Conservation (phyloP, 2,113 vertebrate genomes). For the Pluvialis apricaria region DNA sequence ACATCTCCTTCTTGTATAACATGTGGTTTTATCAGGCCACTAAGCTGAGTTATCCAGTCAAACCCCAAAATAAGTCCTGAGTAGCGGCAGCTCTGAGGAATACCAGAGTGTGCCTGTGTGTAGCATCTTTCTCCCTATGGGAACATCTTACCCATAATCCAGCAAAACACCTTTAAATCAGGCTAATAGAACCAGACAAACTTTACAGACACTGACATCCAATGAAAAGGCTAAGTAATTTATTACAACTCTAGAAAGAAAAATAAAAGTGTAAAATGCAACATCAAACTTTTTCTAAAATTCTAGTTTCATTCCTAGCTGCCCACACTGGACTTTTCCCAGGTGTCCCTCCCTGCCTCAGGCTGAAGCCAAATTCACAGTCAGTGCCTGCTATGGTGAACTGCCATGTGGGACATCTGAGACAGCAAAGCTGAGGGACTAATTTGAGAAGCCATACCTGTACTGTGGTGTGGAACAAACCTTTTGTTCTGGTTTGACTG, state of each 20-base stretch:
- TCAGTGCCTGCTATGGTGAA: not conserved
- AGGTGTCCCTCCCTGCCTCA: not conserved
- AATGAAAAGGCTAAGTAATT: not conserved
- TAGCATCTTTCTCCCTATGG: not conserved
- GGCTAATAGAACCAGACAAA: not conserved
- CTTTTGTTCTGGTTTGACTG: not conserved
- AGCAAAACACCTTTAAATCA: not conserved
- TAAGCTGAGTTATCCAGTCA: not conserved
- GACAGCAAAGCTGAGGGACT: not conserved
- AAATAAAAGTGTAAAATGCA: not conserved
- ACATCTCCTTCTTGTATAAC: not conserved
- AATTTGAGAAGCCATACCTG: not conserved
- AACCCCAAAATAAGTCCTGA: not conserved
- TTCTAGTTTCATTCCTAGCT: not conserved
- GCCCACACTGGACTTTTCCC: not conserved
- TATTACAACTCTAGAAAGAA: not conserved
- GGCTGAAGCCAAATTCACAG: not conserved
- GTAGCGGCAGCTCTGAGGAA: not conserved
- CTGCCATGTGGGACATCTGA: not conserved
- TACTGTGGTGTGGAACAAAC: not conserved
- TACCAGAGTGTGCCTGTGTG: not conserved
- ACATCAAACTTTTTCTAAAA: not conserved
- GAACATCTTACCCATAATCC: not conserved
- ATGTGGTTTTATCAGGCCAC: not conserved
- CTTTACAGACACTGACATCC: not conserved